Evolutionary conservation across 2,888 invertebrate genomes (phyloP).

Genomic region (Venusia cambrica): DNA sequence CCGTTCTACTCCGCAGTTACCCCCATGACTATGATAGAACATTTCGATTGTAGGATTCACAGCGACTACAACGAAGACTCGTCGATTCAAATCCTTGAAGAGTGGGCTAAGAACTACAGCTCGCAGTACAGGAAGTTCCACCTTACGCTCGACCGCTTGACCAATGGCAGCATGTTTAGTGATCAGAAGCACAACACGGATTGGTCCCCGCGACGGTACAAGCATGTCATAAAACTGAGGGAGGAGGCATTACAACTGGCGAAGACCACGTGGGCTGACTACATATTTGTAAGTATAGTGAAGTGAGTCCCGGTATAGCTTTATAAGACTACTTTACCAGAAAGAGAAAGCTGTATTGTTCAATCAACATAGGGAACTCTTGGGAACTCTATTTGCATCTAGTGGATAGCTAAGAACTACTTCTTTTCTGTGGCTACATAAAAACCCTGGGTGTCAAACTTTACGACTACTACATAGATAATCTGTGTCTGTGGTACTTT

Average conservation of each 20-base stretch:
- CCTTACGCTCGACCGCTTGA: slow-evolving; percentile 71
- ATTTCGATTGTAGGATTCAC: slow-evolving; percentile 83
- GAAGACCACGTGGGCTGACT: slow-evolving; percentile 92
- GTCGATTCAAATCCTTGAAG: slow-evolving; percentile 85
- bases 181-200: slow-evolving; percentile 85
- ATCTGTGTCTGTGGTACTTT: no score
- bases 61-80: slow-evolving; percentile 93
- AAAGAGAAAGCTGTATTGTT: no score
- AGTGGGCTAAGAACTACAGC: slow-evolving; percentile 85
- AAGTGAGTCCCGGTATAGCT: no score
- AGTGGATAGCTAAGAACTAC: no score
- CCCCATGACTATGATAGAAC: background rate
- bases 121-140: slow-evolving; percentile 87
- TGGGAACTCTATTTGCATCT: no score
- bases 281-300: slow-evolving; percentile 88
- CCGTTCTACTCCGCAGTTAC: no score
- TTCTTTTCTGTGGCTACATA: no score
- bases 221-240: slow-evolving; percentile 88
- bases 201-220: slow-evolving; percentile 89
- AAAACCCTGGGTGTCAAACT: no score
- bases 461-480: no score
- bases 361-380: no score
- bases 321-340: no score
- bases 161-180: slow-evolving; percentile 35
- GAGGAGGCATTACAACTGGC: slow-evolving; percentile 88